Base-by-base conservation (phyloP, 92 coral and sea anemone genomes). In the Phymanthus crucifer region DNA sequence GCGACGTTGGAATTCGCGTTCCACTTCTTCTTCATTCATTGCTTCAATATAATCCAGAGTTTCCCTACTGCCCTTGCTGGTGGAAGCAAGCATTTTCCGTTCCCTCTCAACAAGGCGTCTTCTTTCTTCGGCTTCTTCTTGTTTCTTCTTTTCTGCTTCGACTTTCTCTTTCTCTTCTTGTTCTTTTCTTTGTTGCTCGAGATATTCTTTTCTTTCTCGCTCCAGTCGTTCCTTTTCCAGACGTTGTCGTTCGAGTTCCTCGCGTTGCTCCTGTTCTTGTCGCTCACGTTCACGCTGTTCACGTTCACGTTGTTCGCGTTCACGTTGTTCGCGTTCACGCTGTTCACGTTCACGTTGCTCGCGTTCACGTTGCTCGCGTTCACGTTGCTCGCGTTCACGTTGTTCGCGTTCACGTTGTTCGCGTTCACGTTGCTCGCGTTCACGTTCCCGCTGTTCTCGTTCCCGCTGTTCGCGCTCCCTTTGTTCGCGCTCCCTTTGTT, bases 1-100 rank as follows among this genome's bases (percentile, higher is more conserved):
- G 19, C 97, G 96, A 32, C 87, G 92, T 65, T 91, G 88, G 72
- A 96, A 96, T 61, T 96, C 98, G 3, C 87, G 88, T 67, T 96
- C 99, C 17, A 96, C 94, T 69, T 96, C 99, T 32, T 89, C 94
- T 0, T 93, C 89, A 9, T 80, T 71, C 87, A 96, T 90, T 6
- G 89, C 47, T 80, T 96, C 98, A 32, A 87, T 89, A 43, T 83
- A 74, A 64, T 96, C 94, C 24, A 91, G 82, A 27, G 83, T 88
- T 68, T 93, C 93, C 32, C 86, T 87, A 80, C 94, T 87, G 24
- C 85, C 94, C 31, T 69, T 75, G 33, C 71, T 43, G 26, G 77
- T 66, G 27, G 91, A 78, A 6, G 86, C 45, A 0, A 66, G 75
- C 64, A 83, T 78, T 17, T 79, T 77, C 32, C 83, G 81, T 75